These are phyloP conservation scores for Ernsta delagoae DNA, from an alignment of 2,888 invertebrate species.

Conservation along the genomic window DNA sequence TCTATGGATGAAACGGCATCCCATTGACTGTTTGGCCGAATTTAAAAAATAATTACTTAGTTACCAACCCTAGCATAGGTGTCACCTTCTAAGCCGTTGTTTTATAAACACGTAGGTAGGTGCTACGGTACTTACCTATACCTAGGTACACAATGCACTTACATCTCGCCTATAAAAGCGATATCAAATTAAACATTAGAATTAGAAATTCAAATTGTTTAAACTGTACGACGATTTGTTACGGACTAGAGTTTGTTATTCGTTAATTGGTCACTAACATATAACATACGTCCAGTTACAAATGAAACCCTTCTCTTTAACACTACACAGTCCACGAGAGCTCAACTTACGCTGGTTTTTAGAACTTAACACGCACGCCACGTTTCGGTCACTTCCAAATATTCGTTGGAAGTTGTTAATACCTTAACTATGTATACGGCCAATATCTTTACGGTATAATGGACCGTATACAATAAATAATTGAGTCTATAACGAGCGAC, in stretches of 20 bases:
- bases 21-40: no score
- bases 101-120: no score
- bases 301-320: not conserved
- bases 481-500: constrained; percentile 56
- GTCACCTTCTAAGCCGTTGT: no score
- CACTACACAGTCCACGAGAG: constrained; percentile 10
- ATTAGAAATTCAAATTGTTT: constrained; percentile 79
- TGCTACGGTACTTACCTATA: no score
- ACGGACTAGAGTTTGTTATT: constrained; percentile 78
- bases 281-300: constrained; percentile 44
- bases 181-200: constrained; percentile 77
- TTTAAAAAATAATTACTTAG: no score
- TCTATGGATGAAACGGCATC: no score
- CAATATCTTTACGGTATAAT: constrained; percentile 65
- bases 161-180: constrained; percentile 42
- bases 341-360: constrained; percentile 44
- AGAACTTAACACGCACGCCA: constrained; percentile 40
- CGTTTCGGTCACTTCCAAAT: constrained; percentile 72
- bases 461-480: constrained; percentile 71
- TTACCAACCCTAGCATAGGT: no score
- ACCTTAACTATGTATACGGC: constrained; percentile 65
- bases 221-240: constrained; percentile 82
- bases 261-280: constrained; percentile 78
- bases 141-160: constrained; percentile 1
- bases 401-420: constrained; percentile 72